These are phyloP conservation scores for Galerucella pusilla DNA, from an alignment of 2,888 invertebrate species.

Conservation along the genomic window DNA sequence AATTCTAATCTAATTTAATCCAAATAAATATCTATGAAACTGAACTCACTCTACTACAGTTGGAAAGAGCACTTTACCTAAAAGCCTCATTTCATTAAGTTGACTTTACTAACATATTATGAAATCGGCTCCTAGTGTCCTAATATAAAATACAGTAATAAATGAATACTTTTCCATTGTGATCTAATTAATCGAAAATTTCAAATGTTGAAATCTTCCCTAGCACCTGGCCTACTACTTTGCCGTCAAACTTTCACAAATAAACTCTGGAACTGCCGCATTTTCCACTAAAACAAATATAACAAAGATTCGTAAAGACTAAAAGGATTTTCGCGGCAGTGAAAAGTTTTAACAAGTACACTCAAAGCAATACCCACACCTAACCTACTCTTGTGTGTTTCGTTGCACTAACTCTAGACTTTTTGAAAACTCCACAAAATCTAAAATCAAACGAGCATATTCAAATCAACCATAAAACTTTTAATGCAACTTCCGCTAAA, in stretches of 20 bases:
- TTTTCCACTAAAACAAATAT: conserved; percentile 31
- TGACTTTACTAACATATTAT: no score
- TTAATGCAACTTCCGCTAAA: not conserved
- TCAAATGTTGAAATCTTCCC: not conserved
- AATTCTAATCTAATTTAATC: no score
- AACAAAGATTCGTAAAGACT: conserved; percentile 41
- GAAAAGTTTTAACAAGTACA: conserved; percentile 45
- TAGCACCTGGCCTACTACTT: not conserved
- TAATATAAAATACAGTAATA: not conserved
- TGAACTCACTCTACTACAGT: no score
- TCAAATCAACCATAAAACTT: conserved; percentile 19
- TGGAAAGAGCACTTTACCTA: no score
- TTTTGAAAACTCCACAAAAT: conserved; percentile 18
- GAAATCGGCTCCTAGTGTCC: no score
- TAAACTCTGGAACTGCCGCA: conserved; percentile 18
- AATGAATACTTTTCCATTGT: no score
- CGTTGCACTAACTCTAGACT: conserved; percentile 17
- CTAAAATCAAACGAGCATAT: conserved; percentile 14
- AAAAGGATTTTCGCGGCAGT: conserved; percentile 41
- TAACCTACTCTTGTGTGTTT: conserved; percentile 15
- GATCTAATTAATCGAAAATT: not conserved
- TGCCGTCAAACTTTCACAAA: conserved; percentile 11
- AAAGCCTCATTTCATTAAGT: no score
- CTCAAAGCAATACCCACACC: conserved; percentile 30
- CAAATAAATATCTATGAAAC: no score